phyloP scores from a whole-genome alignment of 2,797 vertebrate species.

The Pantherophis alleghaniensis region DNA sequence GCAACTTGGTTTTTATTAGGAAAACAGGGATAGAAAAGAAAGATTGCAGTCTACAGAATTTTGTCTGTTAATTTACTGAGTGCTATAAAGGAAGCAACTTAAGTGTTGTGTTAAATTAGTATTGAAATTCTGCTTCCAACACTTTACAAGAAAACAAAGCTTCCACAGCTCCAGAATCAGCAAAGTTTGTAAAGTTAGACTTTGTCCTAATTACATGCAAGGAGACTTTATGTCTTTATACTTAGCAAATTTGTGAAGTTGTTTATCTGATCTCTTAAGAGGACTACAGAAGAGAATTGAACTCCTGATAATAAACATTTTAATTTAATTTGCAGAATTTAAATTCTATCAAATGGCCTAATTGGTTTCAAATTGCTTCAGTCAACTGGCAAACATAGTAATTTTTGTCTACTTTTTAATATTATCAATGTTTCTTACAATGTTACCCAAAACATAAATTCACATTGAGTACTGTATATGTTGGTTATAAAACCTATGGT shows the following conservation, averaged over 20 bases:
- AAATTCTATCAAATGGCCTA: neutral
- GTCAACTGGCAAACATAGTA: neutral
- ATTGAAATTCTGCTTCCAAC: neutral
- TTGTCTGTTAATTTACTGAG: neutral
- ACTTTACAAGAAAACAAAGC: neutral
- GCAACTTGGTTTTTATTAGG: neutral
- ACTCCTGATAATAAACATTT: neutral
- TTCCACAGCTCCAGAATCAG: neutral
- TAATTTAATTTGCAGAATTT: neutral
- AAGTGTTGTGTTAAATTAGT: neutral
- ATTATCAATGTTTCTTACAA: neutral
- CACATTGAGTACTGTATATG: neutral
- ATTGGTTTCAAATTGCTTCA: neutral
- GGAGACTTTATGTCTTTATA: neutral
- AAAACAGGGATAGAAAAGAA: neutral
- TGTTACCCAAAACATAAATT: conserved; percentile 37
- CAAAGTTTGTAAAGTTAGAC: neutral
- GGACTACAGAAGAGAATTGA: neutral
- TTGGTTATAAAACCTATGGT: conserved; percentile 53
- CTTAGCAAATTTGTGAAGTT: neutral
- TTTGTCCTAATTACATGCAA: neutral
- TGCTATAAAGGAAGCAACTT: neutral
- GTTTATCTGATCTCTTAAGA: neutral
- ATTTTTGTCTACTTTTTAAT: neutral
- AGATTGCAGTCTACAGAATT: neutral